Base-by-base conservation (phyloP, 2,797 vertebrate genomes). In the Diplodus sargus region DNA sequence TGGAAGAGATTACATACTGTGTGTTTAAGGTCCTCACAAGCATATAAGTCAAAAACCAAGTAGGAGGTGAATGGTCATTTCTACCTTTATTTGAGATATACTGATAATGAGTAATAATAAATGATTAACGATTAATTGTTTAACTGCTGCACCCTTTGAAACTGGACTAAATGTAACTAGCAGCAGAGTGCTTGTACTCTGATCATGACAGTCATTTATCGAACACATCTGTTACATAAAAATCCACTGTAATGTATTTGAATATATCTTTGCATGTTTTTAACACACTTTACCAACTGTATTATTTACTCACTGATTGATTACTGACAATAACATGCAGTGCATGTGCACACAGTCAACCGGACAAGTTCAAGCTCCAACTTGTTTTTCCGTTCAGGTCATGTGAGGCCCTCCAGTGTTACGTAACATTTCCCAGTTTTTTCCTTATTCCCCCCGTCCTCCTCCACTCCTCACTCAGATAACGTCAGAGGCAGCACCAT, bases 391-490 rank as follows among this genome's bases (percentile, higher is more conserved):
- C 34, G 7, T 11, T n/a, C 0, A 63, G 1, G 34, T 20, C 22
- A 43, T 0, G 0, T 1, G 61, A 70, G 67, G 13, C 1, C 30
- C 30, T 20, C 6, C 5, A 2, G 15, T 12, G 22, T 92, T 90
- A 77, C 0, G 0, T 81, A 90, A 90, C 72, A n/a, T 10, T 22
- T 23, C 39, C 39, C 39, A 11, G 39, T 39, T 39, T 39, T 10
- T 39, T 10, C 9, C 11, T 39, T 2, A 39, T 10, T n/a, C 34
- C 39, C 39, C 34, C 1, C 1, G 14, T 1, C 2, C 0, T 10
- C 5, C 8, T n/a, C 2, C 34, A 43, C 23, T 61, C 6, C 25
- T 67, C 30, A 16, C 13, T 11, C 10, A 43, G 0, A 56, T 43
- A 39, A 4, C 3, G 9, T 13, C 6, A 67, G 20, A 57, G 0